Conservation (phyloP, 2,797 vertebrate genomes). For the Serranus cabrilla region DNA sequence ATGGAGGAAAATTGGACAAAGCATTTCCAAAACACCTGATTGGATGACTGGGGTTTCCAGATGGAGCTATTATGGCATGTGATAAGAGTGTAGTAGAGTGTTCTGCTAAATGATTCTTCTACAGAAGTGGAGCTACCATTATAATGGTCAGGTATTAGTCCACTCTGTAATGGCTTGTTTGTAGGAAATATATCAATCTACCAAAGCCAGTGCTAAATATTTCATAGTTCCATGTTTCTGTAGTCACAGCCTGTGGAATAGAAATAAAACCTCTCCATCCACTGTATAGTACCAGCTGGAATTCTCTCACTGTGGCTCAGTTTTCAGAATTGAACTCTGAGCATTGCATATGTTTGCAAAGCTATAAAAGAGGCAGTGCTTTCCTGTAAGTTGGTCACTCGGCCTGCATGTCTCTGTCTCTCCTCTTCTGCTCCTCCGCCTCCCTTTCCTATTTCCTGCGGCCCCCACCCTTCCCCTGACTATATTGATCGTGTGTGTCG, state of each 20-base stretch:
- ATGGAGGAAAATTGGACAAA: not conserved
- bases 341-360: not conserved
- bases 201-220: not conserved
- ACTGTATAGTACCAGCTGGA: not conserved
- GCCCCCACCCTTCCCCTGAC: slow-evolving; percentile 38
- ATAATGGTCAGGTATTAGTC: no score
- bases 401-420: slow-evolving; percentile 4
- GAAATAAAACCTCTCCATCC: not conserved
- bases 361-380: not conserved
- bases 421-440: slow-evolving; percentile 23
- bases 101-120: not conserved
- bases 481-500: slow-evolving; percentile 58
- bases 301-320: not conserved
- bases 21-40: not conserved
- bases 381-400: slow-evolving; percentile 7
- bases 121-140: no score
- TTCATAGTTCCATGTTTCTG: not conserved
- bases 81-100: not conserved
- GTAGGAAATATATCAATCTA: not conserved
- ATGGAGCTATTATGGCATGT: not conserved
- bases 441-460: slow-evolving; percentile 41
- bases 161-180: not conserved
- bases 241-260: not conserved
- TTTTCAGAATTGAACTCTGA: not conserved
- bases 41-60: not conserved